Evolutionary conservation across 2,113 vertebrate species (phyloP).

Genomic region (Vulpes vulpes): DNA sequence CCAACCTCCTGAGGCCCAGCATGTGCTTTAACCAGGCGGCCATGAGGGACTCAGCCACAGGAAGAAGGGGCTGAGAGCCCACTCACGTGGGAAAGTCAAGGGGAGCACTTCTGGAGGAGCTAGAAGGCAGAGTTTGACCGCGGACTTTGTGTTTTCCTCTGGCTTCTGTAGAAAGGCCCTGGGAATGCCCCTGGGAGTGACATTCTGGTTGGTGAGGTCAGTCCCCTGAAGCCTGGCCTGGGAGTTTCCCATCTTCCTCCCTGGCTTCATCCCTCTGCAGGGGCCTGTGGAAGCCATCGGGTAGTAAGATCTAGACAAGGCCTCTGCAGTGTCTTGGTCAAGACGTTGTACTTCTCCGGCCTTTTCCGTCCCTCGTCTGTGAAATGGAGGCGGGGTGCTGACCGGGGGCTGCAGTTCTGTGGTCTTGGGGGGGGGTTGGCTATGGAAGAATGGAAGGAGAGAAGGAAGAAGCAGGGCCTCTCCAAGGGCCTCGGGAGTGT

Average conservation of each 20-base stretch:
- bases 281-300: not conserved
- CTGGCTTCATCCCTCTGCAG: not conserved
- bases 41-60: not conserved
- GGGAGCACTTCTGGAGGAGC: not conserved
- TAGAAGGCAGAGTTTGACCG: not conserved
- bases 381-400: not conserved
- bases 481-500: not conserved
- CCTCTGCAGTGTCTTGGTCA: not conserved
- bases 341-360: not conserved
- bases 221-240: not conserved
- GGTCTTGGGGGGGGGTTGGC: not conserved
- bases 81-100: not conserved
- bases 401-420: not conserved
- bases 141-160: conserved; percentile 1
- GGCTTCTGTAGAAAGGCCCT: not conserved
- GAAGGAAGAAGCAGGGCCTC: not conserved
- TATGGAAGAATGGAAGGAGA: not conserved
- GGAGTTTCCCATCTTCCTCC: not conserved
- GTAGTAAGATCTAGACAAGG: not conserved
- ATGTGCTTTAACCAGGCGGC: not conserved
- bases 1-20: not conserved
- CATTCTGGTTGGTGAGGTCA: not conserved
- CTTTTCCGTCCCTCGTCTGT: conserved; percentile 5
- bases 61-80: not conserved
- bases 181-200: not conserved